Base-by-base conservation (phyloP, 1,140 invertebrate genomes). In the Rhopalosiphum padi region DNA sequence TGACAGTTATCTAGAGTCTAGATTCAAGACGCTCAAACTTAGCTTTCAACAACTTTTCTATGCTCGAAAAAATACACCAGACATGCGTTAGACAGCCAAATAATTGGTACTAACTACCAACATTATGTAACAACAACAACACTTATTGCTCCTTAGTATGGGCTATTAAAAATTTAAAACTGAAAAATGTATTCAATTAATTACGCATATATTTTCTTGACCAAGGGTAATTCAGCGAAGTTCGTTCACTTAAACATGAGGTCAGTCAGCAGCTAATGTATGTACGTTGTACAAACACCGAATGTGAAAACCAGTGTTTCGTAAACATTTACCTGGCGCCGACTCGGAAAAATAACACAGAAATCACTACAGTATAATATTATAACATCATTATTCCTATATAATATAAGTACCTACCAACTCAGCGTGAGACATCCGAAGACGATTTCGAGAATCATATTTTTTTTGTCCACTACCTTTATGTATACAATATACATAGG, bases 311-410 rank as follows among this genome's bases (percentile, higher is more conserved):
- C 46, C 90, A 91, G 43, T 91, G 90, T 83, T 51, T 93, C 77
- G 48, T 41, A 85, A 93, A 93, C 91, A 37, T 86, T 86, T n/a
- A 43, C 82, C 21, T 86, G 82, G 46, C 91, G 68, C 77, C 77
- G 37, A 30, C 68, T 51, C 46, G 41, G 46, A 48, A 48, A 92
- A 18, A 90, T 83, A 30, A 35, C 1, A 6, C 60, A 85, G 68
- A 92, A 92, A 91, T 82, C 68, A 25, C 43, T 8, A 41, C 25
- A 46, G n/a, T 30, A 86, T 30, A 46, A 87, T 23, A 41, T 43
- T 25, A 37, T 37, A 83, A 83, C 8, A 83, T 83, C 23, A 83
- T 37, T 83, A 77, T 77, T 77, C 15, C 60, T 77, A 18, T n/a
- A 68, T 43, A 85, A 46, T 46, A n/a, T 85, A 85, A 6, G 37